A percentile compares a stretch with the other conserved stretches of the same genome.
phyloP scores from a whole-genome alignment of 2,888 invertebrate genomes.

The Malthinus seriepunctatus region DNA sequence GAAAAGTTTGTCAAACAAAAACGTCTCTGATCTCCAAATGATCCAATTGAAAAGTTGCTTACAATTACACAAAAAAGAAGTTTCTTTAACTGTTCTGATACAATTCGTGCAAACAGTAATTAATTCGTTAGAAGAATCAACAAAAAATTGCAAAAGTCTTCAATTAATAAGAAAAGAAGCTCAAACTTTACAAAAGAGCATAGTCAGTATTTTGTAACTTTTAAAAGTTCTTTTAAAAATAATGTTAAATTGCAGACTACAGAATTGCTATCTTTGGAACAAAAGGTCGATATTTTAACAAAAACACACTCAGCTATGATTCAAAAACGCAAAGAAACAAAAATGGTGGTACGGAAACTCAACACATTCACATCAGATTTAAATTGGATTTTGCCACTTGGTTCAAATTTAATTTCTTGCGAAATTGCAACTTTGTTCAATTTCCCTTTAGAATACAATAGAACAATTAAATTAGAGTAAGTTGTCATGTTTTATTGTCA shows the following conservation, averaged over 20 bases:
- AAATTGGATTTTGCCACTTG: slow-evolving; percentile 21
- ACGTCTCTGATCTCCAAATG: no score
- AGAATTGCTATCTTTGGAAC: slow-evolving; percentile 10
- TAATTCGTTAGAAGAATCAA: no score
- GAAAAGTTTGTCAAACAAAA: no score
- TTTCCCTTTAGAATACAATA: slow-evolving; percentile 28
- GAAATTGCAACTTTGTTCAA: slow-evolving; percentile 23
- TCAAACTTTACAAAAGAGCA: background rate
- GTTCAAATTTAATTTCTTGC: slow-evolving; percentile 3
- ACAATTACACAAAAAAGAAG: no score
- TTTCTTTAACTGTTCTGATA: no score
- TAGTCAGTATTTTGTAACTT: background rate
- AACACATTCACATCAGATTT: slow-evolving; percentile 19
- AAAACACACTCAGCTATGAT: slow-evolving; percentile 12
- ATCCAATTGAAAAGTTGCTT: no score
- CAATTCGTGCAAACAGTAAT: no score
- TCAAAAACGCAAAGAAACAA: slow-evolving; percentile 15
- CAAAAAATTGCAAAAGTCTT: no score
- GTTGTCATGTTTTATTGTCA: background rate
- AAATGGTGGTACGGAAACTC: slow-evolving; percentile 14
- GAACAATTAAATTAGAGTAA: slow-evolving; percentile 10
- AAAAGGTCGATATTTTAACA: slow-evolving; percentile 13
- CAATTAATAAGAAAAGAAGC: no score
- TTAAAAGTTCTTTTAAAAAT: background rate
- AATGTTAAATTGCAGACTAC: slow-evolving; percentile 2